Conservation (phyloP, 2,113 vertebrate genomes). For the Petromus typicus region DNA sequence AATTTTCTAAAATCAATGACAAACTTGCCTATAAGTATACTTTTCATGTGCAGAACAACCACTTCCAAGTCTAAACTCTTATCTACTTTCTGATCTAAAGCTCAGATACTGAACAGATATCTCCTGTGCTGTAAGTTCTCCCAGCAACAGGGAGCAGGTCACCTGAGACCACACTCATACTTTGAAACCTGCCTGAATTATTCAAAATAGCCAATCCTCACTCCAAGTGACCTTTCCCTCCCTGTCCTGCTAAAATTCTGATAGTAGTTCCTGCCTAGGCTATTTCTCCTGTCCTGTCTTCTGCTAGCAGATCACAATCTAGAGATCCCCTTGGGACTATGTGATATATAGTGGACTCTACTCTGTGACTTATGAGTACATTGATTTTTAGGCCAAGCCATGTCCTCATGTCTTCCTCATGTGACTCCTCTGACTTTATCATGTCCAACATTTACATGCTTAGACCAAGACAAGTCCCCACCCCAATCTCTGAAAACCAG, state of each 20-base stretch:
- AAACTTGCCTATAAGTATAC: not conserved
- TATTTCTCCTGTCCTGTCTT: not conserved
- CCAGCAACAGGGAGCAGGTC: not conserved
- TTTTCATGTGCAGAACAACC: not conserved
- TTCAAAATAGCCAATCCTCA: not conserved
- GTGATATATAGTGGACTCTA: not conserved
- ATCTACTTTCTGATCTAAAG: not conserved
- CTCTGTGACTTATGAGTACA: not conserved
- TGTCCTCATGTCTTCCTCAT: not conserved
- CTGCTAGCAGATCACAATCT: not conserved
- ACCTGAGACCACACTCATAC: not conserved
- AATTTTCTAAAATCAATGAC: not conserved
- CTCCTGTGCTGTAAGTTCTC: no score
- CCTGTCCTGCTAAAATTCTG: not conserved
- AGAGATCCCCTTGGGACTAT: not conserved
- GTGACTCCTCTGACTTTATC: not conserved
- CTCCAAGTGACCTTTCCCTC: not conserved
- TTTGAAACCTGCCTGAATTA: not conserved
- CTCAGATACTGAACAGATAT: not conserved
- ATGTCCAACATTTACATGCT: not conserved
- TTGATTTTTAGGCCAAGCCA: not conserved
- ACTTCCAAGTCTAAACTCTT: not conserved
- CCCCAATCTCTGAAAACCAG: not conserved
- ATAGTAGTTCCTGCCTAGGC: not conserved
- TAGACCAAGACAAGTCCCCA: not conserved